phyloP scores from a whole-genome alignment of 2,888 invertebrate genomes.

The Oligia latruncula region DNA sequence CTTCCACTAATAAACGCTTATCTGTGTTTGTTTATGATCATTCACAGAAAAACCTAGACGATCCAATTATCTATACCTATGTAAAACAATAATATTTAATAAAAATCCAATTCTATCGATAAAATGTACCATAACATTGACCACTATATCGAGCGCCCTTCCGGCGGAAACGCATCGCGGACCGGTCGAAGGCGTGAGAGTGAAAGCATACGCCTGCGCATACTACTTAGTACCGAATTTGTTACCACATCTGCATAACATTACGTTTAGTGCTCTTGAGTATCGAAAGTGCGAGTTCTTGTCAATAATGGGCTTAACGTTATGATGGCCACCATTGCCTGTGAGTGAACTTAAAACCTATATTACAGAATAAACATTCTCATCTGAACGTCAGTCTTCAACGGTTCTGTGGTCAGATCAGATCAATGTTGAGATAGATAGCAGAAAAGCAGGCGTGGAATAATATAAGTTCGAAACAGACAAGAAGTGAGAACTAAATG shows the following conservation, averaged over 20 bases:
- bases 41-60: neutral
- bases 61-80: neutral
- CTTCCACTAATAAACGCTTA: conserved; percentile 20
- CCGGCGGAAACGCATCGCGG: conserved; percentile 71
- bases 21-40: conserved; percentile 7
- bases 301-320: conserved; percentile 47
- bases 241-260: conserved; percentile 64
- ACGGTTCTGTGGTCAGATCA: neutral
- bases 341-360: neutral
- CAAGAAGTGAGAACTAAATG: neutral
- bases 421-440: conserved; percentile 14
- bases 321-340: neutral
- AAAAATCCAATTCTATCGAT: conserved; percentile 38
- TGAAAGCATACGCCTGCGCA: conserved; percentile 74
- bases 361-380: neutral
- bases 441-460: neutral
- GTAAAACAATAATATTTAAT: neutral
- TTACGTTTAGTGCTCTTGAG: conserved; percentile 43
- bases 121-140: conserved; percentile 52
- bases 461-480: neutral
- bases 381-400: neutral
- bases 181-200: conserved; percentile 72
- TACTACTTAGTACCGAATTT: conserved; percentile 65
- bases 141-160: conserved; percentile 57
- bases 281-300: conserved; percentile 49